Evolutionary conservation across 2,888 invertebrate genomes (phyloP).

Genomic region (Zaprionus bogoriensis): DNA sequence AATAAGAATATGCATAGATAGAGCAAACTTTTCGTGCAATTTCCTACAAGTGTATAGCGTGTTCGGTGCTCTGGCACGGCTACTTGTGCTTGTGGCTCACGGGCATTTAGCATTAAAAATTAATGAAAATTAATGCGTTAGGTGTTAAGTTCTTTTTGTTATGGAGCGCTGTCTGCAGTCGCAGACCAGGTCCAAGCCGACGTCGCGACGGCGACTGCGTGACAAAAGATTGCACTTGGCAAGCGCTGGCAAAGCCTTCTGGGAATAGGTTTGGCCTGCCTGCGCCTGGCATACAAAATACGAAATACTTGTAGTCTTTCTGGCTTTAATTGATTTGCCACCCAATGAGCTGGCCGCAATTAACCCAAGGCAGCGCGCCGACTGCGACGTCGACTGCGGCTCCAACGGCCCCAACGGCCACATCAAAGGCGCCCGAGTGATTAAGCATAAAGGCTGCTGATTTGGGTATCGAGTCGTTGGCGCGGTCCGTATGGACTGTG

Average conservation of each 20-base stretch:
- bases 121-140: constrained; percentile 45
- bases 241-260: constrained; percentile 21
- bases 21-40: background rate
- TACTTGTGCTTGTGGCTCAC: constrained; percentile 5
- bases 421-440: constrained; percentile 66
- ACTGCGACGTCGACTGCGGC: background rate
- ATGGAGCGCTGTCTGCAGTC: background rate
- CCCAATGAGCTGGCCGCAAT: constrained; percentile 75
- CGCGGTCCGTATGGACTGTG: background rate
- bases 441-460: constrained; percentile 70
- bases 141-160: constrained; percentile 45
- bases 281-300: too few species aligned
- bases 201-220: background rate
- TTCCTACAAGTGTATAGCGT: background rate
- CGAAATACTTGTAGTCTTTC: constrained; percentile 30
- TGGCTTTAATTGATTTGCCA: constrained; percentile 72
- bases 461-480: constrained; percentile 41
- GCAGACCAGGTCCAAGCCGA: background rate
- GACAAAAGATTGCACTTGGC: constrained; percentile 15
- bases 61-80: background rate
- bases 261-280: constrained; percentile 31
- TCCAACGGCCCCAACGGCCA: constrained; percentile 24
- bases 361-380: constrained; percentile 59
- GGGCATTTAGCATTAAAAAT: constrained; percentile 45
- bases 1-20: background rate